Conservation (phyloP, 2,797 vertebrate species). For the Enteromius trimaculatus region DNA sequence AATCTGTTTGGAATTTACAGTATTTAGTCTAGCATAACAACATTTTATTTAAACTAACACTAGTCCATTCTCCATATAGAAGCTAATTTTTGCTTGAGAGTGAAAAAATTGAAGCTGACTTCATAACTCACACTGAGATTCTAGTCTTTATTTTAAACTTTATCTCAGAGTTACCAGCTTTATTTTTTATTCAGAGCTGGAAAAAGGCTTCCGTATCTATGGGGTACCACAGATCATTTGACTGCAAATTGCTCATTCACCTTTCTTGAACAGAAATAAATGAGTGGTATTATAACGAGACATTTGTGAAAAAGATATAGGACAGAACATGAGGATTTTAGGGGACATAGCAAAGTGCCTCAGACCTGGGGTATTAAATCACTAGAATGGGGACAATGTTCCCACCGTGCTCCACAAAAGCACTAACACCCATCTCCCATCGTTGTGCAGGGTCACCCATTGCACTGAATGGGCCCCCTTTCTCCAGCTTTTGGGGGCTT, state of each 20-base stretch:
- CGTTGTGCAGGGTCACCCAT: slow-evolving; percentile 64
- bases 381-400: slow-evolving; percentile 74
- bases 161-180: neutral
- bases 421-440: slow-evolving; percentile 74
- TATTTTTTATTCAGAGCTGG: neutral
- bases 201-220: neutral
- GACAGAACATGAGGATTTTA: slow-evolving; percentile 39
- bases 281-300: slow-evolving; percentile 21
- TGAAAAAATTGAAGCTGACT: neutral
- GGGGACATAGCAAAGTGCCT: slow-evolving; percentile 51
- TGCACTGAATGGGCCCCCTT: slow-evolving; percentile 71
- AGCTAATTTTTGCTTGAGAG: neutral
- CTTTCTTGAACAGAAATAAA: slow-evolving; percentile 19
- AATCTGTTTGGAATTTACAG: neutral
- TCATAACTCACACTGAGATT: neutral
- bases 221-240: slow-evolving; percentile 5
- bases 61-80: neutral
- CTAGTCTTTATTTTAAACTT: neutral
- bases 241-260: slow-evolving; percentile 7
- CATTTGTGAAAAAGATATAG: slow-evolving; percentile 28
- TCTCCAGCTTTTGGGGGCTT: slow-evolving; percentile 74
- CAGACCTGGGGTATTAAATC: slow-evolving; percentile 67
- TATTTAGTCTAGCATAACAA: neutral
- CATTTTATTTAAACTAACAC: neutral
- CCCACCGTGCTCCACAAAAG: slow-evolving; percentile 76